Percentiles rank a stretch among this genome's conserved stretches.
phyloP scores from a whole-genome alignment of 35 echinoderm and acorn worm species.

The Lytechinus variegatus region DNA sequence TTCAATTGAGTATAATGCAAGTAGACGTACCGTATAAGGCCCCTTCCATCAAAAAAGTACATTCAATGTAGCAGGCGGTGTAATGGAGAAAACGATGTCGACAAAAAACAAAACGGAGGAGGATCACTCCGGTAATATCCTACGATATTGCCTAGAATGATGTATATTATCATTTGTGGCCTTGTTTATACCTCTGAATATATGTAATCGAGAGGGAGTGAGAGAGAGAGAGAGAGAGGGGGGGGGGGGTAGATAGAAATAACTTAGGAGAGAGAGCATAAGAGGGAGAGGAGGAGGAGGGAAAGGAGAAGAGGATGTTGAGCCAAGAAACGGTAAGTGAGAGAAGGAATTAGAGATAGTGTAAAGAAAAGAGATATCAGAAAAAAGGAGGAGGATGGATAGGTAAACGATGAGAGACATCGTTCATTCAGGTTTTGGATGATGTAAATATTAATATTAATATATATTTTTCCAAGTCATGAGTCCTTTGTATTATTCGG shows the following conservation, averaged over 20 bases:
- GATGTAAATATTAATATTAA: too few relatives aligned
- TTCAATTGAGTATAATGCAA: background rate
- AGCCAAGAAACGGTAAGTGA: background rate
- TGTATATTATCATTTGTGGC: background rate
- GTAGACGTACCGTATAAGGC: background rate
- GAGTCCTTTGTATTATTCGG: too few relatives aligned
- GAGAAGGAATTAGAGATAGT: background rate
- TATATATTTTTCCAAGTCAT: too few relatives aligned
- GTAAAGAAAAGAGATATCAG: background rate
- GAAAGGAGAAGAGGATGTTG: background rate
- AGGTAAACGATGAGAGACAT: too few relatives aligned
- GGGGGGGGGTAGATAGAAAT: background rate
- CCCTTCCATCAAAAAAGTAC: background rate
- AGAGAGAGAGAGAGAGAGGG: background rate
- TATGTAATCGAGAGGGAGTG: background rate
- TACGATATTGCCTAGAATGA: conserved; percentile 10
- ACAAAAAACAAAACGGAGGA: background rate
- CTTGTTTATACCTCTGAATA: background rate
- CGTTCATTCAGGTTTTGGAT: too few relatives aligned
- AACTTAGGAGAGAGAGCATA: background rate
- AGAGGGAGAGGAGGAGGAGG: background rate
- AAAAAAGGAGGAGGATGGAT: background rate
- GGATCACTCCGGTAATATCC: background rate
- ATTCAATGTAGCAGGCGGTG: background rate
- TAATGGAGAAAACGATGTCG: background rate